These are phyloP conservation scores for Brachirus orientalis DNA, from an alignment of 2,113 vertebrate genomes.

Conservation along the genomic window DNA sequence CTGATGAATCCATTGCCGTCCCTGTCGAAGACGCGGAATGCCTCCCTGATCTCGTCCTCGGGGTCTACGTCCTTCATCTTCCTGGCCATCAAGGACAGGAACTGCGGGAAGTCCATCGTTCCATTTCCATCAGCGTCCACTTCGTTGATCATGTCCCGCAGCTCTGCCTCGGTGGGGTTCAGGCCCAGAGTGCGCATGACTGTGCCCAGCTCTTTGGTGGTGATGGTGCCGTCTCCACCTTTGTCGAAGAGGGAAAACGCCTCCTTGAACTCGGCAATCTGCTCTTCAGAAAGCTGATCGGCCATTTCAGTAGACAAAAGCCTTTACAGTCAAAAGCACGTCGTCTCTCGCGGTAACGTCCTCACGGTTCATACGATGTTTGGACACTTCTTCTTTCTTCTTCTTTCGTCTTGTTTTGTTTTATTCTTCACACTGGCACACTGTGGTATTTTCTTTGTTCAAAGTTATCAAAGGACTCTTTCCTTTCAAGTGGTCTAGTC, in stretches of 20 bases:
- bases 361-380: no score
- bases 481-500: no score
- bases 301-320: no score
- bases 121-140: slow-evolving; percentile 98
- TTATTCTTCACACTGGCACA: no score
- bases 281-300: no score
- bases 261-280: slow-evolving; percentile 90
- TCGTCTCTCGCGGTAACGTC: no score
- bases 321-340: no score
- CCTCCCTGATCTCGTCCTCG: slow-evolving; percentile 97
- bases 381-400: no score
- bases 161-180: slow-evolving; percentile 87
- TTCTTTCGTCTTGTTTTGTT: no score
- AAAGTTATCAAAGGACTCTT: no score
- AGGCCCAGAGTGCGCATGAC: slow-evolving; percentile 98
- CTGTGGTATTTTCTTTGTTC: no score
- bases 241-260: slow-evolving; percentile 99
- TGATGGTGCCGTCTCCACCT: slow-evolving; percentile 98
- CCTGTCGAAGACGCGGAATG: slow-evolving; percentile 99
- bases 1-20: slow-evolving; percentile 99
- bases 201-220: slow-evolving; percentile 98
- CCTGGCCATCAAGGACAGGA: slow-evolving; percentile 99
- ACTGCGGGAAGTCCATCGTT: slow-evolving; percentile 99
- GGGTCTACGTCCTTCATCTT: slow-evolving; percentile 99
- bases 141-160: slow-evolving; percentile 92